Percentiles rank a stretch among this genome's conserved stretches.
Conservation (phyloP, 2,888 invertebrate species). For the Scaptomyza polygonia region DNA sequence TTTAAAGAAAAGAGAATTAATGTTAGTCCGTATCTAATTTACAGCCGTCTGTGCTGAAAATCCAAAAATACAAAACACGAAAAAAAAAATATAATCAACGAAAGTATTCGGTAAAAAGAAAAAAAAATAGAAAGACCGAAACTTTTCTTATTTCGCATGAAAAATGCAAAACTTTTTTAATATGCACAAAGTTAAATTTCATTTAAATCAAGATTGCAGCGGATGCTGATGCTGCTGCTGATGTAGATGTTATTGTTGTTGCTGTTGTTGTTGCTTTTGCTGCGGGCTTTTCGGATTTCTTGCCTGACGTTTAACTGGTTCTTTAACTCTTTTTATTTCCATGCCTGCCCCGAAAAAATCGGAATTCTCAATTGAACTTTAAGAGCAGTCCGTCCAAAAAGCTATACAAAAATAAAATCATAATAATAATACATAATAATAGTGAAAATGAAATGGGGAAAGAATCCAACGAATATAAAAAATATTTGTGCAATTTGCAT, state of each 20-base stretch:
- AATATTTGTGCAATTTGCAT: slow-evolving; percentile 51
- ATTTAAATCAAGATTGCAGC: slow-evolving; percentile 74
- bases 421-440: slow-evolving; percentile 13
- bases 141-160: slow-evolving; percentile 77
- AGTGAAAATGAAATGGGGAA: slow-evolving; percentile 7
- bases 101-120: slow-evolving; percentile 7
- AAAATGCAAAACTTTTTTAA: slow-evolving; percentile 77
- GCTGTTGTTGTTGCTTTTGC: slow-evolving; percentile 27
- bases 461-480: slow-evolving; percentile 14
- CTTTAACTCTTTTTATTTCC: slow-evolving; percentile 53
- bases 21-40: slow-evolving; percentile 32
- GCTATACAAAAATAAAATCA: slow-evolving; percentile 19
- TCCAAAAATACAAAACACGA: slow-evolving; percentile 38
- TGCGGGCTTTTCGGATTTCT: slow-evolving; percentile 24
- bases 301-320: slow-evolving; percentile 29
- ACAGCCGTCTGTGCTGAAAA: slow-evolving; percentile 11
- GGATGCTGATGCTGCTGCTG: slow-evolving; percentile 30
- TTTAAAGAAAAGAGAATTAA: slow-evolving; percentile 7
- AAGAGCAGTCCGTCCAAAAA: slow-evolving; percentile 24
- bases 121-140: slow-evolving; percentile 46
- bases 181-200: slow-evolving; percentile 77
- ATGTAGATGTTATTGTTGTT: slow-evolving; percentile 23
- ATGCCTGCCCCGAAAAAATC: slow-evolving; percentile 8
- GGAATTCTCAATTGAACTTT: slow-evolving; percentile 33
- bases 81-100: slow-evolving; percentile 27